Percentiles rank a stretch among this genome's conserved stretches.
These are phyloP conservation scores for Campoletis raptor DNA, from an alignment of 2,888 invertebrate species.

Conservation along the genomic window DNA sequence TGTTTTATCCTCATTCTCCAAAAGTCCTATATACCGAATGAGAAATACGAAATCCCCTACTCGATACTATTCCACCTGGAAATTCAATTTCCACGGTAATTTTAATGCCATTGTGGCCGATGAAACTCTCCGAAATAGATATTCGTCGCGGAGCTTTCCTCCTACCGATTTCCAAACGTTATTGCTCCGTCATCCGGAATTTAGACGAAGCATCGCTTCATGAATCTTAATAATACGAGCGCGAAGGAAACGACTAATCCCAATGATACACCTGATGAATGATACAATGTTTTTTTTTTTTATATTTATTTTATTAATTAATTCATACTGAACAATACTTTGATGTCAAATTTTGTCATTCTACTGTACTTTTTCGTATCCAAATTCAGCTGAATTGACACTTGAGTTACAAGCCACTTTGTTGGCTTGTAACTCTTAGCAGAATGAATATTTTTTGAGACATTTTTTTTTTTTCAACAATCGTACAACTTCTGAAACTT, in stretches of 20 bases:
- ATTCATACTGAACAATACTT: neutral
- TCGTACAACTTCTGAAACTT: too few relatives aligned
- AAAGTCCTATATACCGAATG: conserved; percentile 9
- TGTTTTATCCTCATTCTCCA: conserved; percentile 43
- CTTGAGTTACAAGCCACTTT: too few relatives aligned
- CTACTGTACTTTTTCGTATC: too few relatives aligned
- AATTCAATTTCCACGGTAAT: conserved; percentile 83
- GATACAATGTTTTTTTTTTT: too few relatives aligned
- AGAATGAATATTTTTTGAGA: too few relatives aligned
- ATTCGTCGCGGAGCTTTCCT: conserved; percentile 37
- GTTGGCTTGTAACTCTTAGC: too few relatives aligned
- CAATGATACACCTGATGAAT: neutral
- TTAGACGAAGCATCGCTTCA: conserved; percentile 33
- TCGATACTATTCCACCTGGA: conserved; percentile 80
- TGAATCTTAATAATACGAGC: conserved; percentile 35
- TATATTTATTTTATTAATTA: neutral
- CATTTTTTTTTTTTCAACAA: too few relatives aligned
- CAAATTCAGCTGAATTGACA: too few relatives aligned
- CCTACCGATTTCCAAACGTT: conserved; percentile 57
- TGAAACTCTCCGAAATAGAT: conserved; percentile 66
- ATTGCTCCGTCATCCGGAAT: conserved; percentile 49
- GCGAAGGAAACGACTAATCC: neutral
- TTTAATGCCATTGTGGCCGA: conserved; percentile 82
- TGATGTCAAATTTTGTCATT: neutral
- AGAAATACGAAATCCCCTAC: conserved; percentile 69